phyloP scores from a whole-genome alignment of 2,797 vertebrate genomes.

The Galago senegalensis region DNA sequence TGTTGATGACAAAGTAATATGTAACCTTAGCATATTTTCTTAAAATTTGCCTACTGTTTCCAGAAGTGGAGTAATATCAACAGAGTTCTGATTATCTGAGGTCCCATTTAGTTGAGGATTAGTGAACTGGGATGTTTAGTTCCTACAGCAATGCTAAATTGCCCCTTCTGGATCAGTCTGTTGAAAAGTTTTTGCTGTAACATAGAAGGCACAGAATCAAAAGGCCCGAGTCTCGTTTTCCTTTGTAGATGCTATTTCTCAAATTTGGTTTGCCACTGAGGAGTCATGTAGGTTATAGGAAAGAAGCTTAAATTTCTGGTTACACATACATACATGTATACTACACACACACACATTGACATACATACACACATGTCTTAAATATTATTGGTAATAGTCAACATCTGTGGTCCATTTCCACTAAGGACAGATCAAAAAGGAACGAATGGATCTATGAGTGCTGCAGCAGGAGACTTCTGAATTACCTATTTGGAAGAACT shows the following conservation, averaged over 20 bases:
- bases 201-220: constrained; percentile 17
- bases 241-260: constrained; percentile 43
- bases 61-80: constrained; percentile 34
- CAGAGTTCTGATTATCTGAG: constrained; percentile 25
- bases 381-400: constrained; percentile 35
- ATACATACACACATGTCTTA: background rate
- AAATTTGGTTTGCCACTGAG: constrained; percentile 16
- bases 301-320: constrained; percentile 9
- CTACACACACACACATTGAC: background rate
- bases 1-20: constrained; percentile 43
- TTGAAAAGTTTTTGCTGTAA: constrained; percentile 44
- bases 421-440: constrained; percentile 17
- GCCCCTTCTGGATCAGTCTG: background rate
- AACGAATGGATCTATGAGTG: background rate
- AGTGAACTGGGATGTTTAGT: constrained; percentile 11
- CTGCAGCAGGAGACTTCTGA: background rate
- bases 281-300: constrained; percentile 5
- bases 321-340: background rate
- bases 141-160: background rate
- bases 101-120: background rate
- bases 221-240: background rate
- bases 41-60: constrained; percentile 42
- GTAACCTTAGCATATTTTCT: constrained; percentile 39
- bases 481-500: constrained; percentile 15
- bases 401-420: constrained; percentile 30